Evolutionary conservation across 2,888 invertebrate species (phyloP), one percentile per base, ranked within the genome.

Genomic region (Penaeus monodon): DNA sequence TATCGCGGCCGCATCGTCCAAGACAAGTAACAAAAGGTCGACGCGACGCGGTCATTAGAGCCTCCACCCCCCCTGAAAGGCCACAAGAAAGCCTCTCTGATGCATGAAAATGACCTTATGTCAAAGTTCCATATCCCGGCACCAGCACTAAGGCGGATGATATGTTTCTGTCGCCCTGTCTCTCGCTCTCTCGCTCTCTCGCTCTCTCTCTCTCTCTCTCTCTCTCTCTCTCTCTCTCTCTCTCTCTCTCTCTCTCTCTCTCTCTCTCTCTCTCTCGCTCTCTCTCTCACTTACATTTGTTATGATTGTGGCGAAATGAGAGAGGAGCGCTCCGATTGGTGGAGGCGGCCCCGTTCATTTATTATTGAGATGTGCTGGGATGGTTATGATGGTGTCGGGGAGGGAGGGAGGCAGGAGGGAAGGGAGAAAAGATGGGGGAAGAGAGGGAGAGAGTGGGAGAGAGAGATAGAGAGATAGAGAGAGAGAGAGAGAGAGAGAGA

Each of bases 281-380:
- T 66, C 66, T 66, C 66, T 29, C 27, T 33, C 70, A n/a, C 6
- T n/a, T 70, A 17, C 27, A 70, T 73, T 73, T 73, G 73, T 73
- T n/a, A 29, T 73, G 73, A 33, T n/a, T 73, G 27, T 73, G 73
- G 73, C 73, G n/a, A 73, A 27, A 27, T 27, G 27, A 33, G 29
- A 73, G 29, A 73, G 73, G 44, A 44, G 44, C 44, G 73, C 73
- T 81, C 24, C 63, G 81, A 81, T 81, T 81, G 81, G 81, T 76
- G n/a, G 76, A 76, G 76, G 44, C 68, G 70, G 63, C 81, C 57
- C 57, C 73, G 70, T 81, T 81, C 81, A 81, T 81, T 73, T 81
- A 81, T 81, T 81, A 81, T 81, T 81, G 81, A 81, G 49, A 29
- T 73, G n/a, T 76, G 73, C 73, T 63, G 81, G 57, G 81, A 70